These are phyloP conservation scores for Diabrotica undecimpunctata DNA, from an alignment of 1,140 invertebrate genomes.

Conservation along the genomic window DNA sequence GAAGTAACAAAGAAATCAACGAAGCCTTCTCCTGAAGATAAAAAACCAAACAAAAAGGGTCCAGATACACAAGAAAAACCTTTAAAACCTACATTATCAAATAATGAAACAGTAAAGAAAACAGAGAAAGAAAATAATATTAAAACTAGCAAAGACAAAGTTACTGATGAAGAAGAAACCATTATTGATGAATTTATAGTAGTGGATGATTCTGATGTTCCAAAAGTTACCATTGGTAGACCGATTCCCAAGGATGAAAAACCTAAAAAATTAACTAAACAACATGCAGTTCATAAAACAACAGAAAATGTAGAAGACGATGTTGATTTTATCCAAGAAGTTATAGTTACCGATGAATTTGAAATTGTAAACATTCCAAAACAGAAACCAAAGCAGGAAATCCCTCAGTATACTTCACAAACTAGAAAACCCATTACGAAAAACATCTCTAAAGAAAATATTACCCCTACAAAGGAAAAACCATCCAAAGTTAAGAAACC, in stretches of 20 bases:
- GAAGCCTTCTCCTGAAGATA: constrained; percentile 19
- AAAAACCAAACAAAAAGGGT: neutral
- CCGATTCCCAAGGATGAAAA: neutral
- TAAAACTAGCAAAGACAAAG: neutral
- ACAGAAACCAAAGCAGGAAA: neutral
- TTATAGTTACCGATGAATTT: neutral
- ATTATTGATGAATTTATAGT: neutral
- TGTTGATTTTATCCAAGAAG: neutral
- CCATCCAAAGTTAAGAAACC: constrained; percentile 5
- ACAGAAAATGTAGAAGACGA: no score
- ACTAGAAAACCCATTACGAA: neutral
- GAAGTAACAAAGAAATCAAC: constrained; percentile 4
- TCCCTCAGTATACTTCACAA: neutral
- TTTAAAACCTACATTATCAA: no score
- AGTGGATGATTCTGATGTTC: neutral
- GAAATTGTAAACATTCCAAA: constrained; percentile 4
- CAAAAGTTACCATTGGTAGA: neutral
- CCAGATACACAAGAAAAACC: constrained; percentile 7
- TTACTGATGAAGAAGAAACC: neutral
- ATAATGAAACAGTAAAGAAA: no score
- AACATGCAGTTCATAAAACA: no score
- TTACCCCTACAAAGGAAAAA: neutral
- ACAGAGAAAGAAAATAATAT: neutral
- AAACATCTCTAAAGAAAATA: neutral
- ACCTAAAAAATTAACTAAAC: neutral